Percentiles rank a stretch among this genome's conserved stretches.
Evolutionary conservation across 2,797 vertebrate genomes (phyloP).

Genomic region (Gymnothorax javanicus): DNA sequence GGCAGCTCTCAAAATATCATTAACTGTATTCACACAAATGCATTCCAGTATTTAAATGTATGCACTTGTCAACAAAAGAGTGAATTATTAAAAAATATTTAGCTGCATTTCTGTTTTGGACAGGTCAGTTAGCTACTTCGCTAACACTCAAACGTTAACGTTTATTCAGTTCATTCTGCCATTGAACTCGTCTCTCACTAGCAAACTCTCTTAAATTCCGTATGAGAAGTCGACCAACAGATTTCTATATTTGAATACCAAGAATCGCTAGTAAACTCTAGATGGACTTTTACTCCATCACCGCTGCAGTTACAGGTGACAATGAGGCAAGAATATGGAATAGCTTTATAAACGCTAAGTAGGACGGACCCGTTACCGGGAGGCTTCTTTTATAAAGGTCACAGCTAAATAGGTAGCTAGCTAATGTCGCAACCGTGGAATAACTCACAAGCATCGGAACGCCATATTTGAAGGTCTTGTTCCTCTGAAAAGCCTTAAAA

Average conservation of each 20-base stretch:
- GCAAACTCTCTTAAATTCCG: fast-evolving
- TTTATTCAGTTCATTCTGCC: too few relatives aligned
- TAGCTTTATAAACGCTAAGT: background rate
- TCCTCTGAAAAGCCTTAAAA: slow-evolving; percentile 55
- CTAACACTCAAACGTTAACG: background rate
- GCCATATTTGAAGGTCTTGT: slow-evolving; percentile 68
- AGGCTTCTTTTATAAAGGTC: background rate
- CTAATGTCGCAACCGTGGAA: background rate
- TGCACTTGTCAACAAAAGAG: background rate
- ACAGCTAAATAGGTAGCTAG: background rate
- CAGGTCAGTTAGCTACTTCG: background rate
- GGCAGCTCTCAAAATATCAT: background rate
- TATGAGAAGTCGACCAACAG: background rate
- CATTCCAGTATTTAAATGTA: background rate
- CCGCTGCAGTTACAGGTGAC: background rate
- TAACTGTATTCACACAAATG: background rate
- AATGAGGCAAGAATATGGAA: background rate
- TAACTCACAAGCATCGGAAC: slow-evolving; percentile 73
- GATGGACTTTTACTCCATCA: background rate
- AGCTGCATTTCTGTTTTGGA: background rate
- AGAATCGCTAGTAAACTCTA: background rate
- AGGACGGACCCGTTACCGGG: background rate
- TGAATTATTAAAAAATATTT: background rate
- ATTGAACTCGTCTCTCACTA: background rate
- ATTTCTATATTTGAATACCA: background rate